phyloP scores from a whole-genome alignment of 2,797 vertebrate species.

The Limosa lapponica region DNA sequence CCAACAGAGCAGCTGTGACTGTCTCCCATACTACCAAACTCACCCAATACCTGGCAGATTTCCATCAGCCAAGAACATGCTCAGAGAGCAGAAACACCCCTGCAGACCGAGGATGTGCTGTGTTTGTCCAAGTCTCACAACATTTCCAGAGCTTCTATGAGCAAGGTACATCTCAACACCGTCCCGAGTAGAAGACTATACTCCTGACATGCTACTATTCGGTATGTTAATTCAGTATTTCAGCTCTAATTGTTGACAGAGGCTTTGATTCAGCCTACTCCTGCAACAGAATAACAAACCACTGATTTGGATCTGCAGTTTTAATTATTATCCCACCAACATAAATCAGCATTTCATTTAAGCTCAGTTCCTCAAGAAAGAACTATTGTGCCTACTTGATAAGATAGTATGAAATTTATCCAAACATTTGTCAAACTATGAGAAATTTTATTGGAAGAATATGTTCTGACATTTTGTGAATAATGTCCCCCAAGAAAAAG shows the following conservation, averaged over 20 bases:
- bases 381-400: neutral
- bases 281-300: neutral
- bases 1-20: neutral
- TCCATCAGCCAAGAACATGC: neutral
- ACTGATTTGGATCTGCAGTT: slow-evolving; percentile 1
- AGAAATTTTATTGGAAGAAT: neutral
- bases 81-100: neutral
- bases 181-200: neutral
- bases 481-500: neutral
- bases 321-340: slow-evolving; percentile 21
- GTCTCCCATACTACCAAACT: neutral
- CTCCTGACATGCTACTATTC: neutral
- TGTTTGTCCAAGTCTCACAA: neutral
- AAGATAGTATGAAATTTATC: neutral
- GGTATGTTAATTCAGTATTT: neutral
- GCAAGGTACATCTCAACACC: neutral
- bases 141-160: neutral
- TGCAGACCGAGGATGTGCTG: neutral
- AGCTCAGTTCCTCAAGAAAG: neutral
- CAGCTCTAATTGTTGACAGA: neutral
- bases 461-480: neutral
- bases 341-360: slow-evolving; percentile 4
- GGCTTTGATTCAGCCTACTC: slow-evolving; percentile 11
- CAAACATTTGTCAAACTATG: slow-evolving; percentile 16
- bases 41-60: neutral